A percentile compares a stretch with the other conserved stretches of the same genome.
phyloP scores from a whole-genome alignment of 2,797 vertebrate species.

The Thaleichthys pacificus region DNA sequence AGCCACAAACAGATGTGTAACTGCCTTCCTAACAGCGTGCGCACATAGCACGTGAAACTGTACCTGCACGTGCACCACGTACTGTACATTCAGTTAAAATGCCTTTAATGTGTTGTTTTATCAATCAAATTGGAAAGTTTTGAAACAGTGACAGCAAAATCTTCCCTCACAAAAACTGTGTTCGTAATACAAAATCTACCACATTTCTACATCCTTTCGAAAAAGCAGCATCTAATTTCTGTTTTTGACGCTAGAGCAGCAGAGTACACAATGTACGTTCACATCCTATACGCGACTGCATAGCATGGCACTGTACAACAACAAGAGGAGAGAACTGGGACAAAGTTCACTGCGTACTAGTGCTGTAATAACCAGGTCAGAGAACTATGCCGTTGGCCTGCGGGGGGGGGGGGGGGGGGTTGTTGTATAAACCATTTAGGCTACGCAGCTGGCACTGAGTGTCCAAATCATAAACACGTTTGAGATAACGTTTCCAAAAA shows the following conservation, averaged over 20 bases:
- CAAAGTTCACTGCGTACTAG: constrained; percentile 40
- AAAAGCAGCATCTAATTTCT: background rate
- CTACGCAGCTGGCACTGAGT: background rate
- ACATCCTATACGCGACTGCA: background rate
- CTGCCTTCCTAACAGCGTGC: no score
- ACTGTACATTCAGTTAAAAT: no score
- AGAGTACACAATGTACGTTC: background rate
- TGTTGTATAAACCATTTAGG: background rate
- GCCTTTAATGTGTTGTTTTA: no score
- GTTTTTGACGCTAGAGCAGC: background rate
- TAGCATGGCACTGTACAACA: background rate
- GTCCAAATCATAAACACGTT: background rate
- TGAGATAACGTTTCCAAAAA: background rate
- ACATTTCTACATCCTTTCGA: background rate
- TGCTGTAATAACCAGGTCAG: background rate
- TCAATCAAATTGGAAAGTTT: no score
- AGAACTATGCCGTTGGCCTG: background rate
- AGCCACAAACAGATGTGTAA: no score
- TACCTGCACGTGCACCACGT: no score
- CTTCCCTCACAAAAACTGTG: background rate
- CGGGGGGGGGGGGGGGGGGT: background rate
- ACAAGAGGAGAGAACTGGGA: constrained; percentile 27
- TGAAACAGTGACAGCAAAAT: background rate
- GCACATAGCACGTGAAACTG: no score
- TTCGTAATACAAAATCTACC: no score